A percentile compares a stretch with the other conserved stretches of the same genome.
Evolutionary conservation across 53 echinoderm and acorn worm species (phyloP).

Genomic region (Hippasteria phrygiana): DNA sequence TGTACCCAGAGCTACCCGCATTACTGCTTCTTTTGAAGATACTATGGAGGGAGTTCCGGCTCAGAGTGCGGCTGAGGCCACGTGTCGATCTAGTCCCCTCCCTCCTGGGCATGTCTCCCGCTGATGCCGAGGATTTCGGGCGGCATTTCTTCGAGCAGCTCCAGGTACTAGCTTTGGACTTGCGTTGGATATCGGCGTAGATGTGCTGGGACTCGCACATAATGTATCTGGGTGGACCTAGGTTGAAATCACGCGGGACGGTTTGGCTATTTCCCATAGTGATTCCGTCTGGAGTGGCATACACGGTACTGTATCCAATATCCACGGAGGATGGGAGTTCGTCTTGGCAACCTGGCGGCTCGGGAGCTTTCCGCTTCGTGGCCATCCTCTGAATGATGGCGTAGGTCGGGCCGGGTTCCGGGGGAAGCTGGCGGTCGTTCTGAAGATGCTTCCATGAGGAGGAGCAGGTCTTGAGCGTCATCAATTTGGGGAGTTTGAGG

Average conservation of each 20-base stretch:
- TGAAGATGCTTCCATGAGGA: not conserved
- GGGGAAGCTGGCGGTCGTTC: constrained; percentile 36
- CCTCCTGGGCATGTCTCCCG: constrained; percentile 15
- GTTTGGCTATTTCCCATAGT: not conserved
- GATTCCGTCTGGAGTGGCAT: constrained; percentile 35
- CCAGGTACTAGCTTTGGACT: constrained; percentile 52
- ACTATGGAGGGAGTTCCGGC: constrained; percentile 43
- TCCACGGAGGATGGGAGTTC: not conserved
- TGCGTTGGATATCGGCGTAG: constrained; percentile 56
- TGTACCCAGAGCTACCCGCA: constrained; percentile 49
- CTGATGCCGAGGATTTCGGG: constrained; percentile 3
- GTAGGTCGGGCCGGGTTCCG: constrained; percentile 46
- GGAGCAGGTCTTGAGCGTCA: not conserved
- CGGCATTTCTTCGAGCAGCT: constrained; percentile 28
- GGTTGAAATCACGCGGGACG: constrained; percentile 38
- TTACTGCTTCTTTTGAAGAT: constrained; percentile 26
- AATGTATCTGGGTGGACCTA: constrained; percentile 55
- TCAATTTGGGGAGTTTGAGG: constrained; percentile 6
- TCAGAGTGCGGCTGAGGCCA: constrained; percentile 11
- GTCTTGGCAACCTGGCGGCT: not conserved
- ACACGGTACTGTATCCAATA: constrained; percentile 23
- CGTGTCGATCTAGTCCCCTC: not conserved
- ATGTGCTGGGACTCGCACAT: constrained; percentile 55
- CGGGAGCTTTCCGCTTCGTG: not conserved
- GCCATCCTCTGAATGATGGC: constrained; percentile 48